These are phyloP conservation scores for Elymnias hypermnestra DNA, from an alignment of 1,140 invertebrate species.

Conservation along the genomic window DNA sequence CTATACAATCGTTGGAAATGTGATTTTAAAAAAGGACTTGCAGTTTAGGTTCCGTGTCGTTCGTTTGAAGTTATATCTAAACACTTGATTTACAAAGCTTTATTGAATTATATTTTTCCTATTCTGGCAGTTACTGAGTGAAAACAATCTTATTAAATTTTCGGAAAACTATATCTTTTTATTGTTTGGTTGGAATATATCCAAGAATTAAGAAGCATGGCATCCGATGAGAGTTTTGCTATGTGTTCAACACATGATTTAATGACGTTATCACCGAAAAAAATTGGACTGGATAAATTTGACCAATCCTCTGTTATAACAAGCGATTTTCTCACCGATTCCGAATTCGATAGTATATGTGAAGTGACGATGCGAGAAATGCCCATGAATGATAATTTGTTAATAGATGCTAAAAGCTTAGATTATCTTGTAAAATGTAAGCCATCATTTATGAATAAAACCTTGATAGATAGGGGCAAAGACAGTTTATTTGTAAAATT, in stretches of 20 bases:
- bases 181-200: too few relatives aligned
- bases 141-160: too few relatives aligned
- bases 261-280: slow-evolving; percentile 46
- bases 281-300: slow-evolving; percentile 26
- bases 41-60: too few relatives aligned
- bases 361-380: slow-evolving; percentile 64
- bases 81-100: too few relatives aligned
- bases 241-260: slow-evolving; percentile 52
- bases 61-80: too few relatives aligned
- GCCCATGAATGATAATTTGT: slow-evolving; percentile 46
- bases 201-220: slow-evolving; percentile 5
- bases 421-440: slow-evolving; percentile 60
- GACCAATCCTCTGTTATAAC: slow-evolving; percentile 39
- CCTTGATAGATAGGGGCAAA: slow-evolving; percentile 61
- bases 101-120: too few relatives aligned
- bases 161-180: too few relatives aligned
- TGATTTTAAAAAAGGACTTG: too few relatives aligned
- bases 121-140: too few relatives aligned
- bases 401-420: slow-evolving; percentile 52
- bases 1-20: too few relatives aligned
- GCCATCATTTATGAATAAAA: slow-evolving; percentile 45
- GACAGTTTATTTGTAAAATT: slow-evolving; percentile 79
- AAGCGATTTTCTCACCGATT: slow-evolving; percentile 53
- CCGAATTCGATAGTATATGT: slow-evolving; percentile 54
- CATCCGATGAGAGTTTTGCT: slow-evolving; percentile 49